phyloP scores from a whole-genome alignment of 2,113 vertebrate species.

The Corapipo altera region DNA sequence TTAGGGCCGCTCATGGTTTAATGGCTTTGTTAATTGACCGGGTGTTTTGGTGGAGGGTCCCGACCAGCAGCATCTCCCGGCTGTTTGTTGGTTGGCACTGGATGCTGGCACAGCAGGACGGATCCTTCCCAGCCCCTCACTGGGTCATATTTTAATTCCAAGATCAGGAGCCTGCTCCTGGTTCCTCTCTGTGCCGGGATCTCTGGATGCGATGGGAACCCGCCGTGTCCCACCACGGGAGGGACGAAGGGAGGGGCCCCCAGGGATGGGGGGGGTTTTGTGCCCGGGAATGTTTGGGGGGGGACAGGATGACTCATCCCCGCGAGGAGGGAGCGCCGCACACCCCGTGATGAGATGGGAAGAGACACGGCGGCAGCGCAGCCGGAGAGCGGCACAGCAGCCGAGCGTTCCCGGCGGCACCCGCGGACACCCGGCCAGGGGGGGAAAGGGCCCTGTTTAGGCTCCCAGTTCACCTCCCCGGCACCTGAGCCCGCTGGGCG shows the following conservation, averaged over 20 bases:
- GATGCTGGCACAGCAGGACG: fast-evolving
- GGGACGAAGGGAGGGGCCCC: not conserved
- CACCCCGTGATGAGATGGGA: conserved; percentile 30
- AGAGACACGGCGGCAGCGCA: not conserved
- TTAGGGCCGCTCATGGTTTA: too few relatives aligned
- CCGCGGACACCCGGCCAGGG: not conserved
- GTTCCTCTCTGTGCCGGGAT: not conserved
- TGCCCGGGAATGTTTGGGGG: not conserved
- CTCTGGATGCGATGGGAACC: fast-evolving
- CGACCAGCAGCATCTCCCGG: not conserved
- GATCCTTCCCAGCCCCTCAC: not conserved
- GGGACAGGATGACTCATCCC: not conserved
- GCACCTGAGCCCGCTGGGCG: not conserved
- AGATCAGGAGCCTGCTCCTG: not conserved
- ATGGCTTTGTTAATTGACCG: not conserved
- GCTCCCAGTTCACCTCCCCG: fast-evolving
- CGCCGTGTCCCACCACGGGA: fast-evolving
- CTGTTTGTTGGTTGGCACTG: not conserved
- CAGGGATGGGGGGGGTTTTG: not conserved
- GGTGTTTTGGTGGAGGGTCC: not conserved
- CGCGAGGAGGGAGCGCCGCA: not conserved
- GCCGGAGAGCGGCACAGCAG: not conserved
- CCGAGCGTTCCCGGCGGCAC: not conserved
- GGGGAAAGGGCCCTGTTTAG: not conserved
- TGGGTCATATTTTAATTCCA: fast-evolving